A percentile compares a stretch with the other conserved stretches of the same genome.
phyloP scores from a whole-genome alignment of 2,113 vertebrate genomes.

The Scopus umbretta region DNA sequence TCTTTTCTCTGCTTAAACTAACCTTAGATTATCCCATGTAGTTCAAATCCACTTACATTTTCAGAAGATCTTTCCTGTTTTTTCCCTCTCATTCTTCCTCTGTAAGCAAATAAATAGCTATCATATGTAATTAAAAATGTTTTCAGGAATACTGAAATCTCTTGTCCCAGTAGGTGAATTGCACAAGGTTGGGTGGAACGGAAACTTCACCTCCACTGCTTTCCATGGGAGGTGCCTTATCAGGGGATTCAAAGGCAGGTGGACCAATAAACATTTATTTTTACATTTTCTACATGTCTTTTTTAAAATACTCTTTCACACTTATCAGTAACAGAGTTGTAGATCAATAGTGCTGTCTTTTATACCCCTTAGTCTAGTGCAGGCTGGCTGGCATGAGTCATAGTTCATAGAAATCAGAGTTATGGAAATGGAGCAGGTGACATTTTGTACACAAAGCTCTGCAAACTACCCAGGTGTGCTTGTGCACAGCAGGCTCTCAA shows the following conservation, averaged over 20 bases:
- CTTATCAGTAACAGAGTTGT: background rate
- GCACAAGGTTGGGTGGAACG: background rate
- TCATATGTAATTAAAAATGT: background rate
- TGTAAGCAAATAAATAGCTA: background rate
- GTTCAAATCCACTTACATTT: background rate
- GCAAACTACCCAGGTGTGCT: background rate
- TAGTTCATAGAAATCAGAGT: background rate
- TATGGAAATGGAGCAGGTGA: background rate
- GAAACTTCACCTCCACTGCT: background rate
- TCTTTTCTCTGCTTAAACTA: background rate
- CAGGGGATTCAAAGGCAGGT: constrained; percentile 13
- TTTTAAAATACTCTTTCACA: background rate
- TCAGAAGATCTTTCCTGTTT: background rate
- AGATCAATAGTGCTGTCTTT: background rate
- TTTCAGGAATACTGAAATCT: background rate
- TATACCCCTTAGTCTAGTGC: background rate
- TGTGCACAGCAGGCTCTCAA: background rate
- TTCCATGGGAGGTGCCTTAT: constrained; percentile 23
- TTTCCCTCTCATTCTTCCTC: background rate
- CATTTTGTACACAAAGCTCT: background rate
- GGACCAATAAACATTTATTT: background rate
- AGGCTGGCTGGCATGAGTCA: constrained; percentile 22
- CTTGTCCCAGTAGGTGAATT: background rate
- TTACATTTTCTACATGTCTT: constrained; percentile 13
- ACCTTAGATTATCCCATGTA: background rate